These are phyloP conservation scores for Erebia palarica DNA, from an alignment of 2,888 invertebrate species.

Conservation along the genomic window DNA sequence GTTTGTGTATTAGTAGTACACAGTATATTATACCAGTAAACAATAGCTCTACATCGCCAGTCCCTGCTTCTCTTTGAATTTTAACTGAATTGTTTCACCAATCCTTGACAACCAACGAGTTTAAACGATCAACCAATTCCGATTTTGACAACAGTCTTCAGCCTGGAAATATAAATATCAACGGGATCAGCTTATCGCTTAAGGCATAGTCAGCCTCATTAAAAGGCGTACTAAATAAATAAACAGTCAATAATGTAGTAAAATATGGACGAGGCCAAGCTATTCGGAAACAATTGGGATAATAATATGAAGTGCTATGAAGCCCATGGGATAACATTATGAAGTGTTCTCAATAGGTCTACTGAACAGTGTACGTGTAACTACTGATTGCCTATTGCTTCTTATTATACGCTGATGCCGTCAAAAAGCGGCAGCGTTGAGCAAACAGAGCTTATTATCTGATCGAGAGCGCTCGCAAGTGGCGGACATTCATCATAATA, in stretches of 20 bases:
- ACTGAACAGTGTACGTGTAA: neutral
- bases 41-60: too few relatives aligned
- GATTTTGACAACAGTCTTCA: too few relatives aligned
- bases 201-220: too few relatives aligned
- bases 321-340: neutral
- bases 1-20: too few relatives aligned
- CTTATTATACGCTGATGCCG: neutral
- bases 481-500: slow-evolving; percentile 75
- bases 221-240: neutral
- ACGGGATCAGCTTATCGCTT: too few relatives aligned
- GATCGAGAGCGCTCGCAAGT: slow-evolving; percentile 70
- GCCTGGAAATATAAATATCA: too few relatives aligned
- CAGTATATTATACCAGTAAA: too few relatives aligned
- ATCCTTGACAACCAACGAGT: too few relatives aligned
- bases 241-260: neutral
- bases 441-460: slow-evolving; percentile 70
- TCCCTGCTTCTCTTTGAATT: too few relatives aligned
- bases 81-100: too few relatives aligned
- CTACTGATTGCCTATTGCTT: slow-evolving; percentile 17
- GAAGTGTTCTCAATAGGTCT: slow-evolving; percentile 1
- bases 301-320: neutral
- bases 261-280: neutral
- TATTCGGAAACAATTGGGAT: slow-evolving; percentile 1
- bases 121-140: too few relatives aligned
- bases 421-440: slow-evolving; percentile 48